A percentile compares a stretch with the other conserved stretches of the same genome.
These are phyloP conservation scores for Camponotus fellah DNA, from an alignment of 2,888 invertebrate genomes.

Conservation along the genomic window DNA sequence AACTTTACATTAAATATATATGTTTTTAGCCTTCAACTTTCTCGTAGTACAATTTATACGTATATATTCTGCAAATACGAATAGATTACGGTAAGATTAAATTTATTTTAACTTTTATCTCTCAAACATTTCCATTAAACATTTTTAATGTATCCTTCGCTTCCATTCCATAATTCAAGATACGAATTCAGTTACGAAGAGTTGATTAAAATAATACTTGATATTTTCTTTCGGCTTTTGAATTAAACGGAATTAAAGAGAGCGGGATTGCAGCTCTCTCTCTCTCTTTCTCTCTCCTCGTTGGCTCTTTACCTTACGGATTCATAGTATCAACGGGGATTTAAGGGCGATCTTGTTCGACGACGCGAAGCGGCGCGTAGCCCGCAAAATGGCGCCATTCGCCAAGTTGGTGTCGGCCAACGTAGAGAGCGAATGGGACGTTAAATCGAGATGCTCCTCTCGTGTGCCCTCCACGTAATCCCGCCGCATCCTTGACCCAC, in stretches of 20 bases:
- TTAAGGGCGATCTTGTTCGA: constrained; percentile 29
- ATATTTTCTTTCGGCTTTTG: neutral
- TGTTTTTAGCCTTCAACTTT: neutral
- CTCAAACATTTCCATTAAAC: neutral
- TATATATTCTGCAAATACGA: neutral
- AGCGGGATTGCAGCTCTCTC: neutral
- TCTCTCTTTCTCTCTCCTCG: too few relatives aligned
- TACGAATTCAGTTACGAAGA: constrained; percentile 19
- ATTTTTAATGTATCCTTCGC: neutral
- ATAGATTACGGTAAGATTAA: constrained; percentile 1
- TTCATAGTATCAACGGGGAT: constrained; percentile 26
- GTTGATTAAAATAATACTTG: constrained; percentile 2
- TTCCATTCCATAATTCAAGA: neutral
- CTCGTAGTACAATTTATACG: neutral
- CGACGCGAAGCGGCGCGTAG: constrained; percentile 12
- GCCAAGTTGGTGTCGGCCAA: constrained; percentile 8
- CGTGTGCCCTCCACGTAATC: constrained; percentile 41
- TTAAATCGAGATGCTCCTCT: constrained; percentile 44
- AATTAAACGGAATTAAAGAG: neutral
- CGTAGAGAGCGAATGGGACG: constrained; percentile 41
- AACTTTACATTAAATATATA: constrained; percentile 26
- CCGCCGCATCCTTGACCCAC: constrained; percentile 43
- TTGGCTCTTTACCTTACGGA: neutral
- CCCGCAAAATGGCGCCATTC: constrained; percentile 30
- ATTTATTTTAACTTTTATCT: neutral